Conservation (phyloP, 1,140 invertebrate species). For the Riptortus pedestris region DNA sequence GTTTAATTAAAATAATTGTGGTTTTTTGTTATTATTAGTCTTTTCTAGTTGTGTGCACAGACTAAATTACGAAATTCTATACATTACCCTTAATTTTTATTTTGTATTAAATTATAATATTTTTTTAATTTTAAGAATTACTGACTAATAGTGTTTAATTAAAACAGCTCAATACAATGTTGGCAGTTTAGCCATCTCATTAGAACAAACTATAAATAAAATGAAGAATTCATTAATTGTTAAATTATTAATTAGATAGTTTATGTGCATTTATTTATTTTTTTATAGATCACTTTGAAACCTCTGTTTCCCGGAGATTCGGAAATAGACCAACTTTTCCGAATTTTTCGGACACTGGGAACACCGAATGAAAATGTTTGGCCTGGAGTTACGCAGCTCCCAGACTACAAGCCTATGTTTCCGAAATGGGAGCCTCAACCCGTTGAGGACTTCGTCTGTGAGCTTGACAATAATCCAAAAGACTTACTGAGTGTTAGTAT, state of each 20-base stretch:
- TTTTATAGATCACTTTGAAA: slow-evolving; percentile 57
- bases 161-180: no score
- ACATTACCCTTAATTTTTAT: no score
- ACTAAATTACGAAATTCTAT: no score
- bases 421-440: slow-evolving; percentile 67
- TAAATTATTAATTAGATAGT: background rate
- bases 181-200: no score
- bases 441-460: slow-evolving; percentile 43
- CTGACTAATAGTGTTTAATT: no score
- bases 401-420: slow-evolving; percentile 81
- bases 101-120: no score
- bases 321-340: slow-evolving; percentile 93
- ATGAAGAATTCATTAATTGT: background rate
- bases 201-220: no score
- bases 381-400: slow-evolving; percentile 71
- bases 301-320: slow-evolving; percentile 88
- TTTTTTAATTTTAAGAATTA: no score
- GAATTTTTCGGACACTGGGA: slow-evolving; percentile 81
- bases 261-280: slow-evolving; percentile 6
- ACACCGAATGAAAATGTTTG: slow-evolving; percentile 77
- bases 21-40: no score
- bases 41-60: no score
- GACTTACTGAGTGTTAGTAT: slow-evolving; percentile 59
- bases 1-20: no score
- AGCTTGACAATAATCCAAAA: slow-evolving; percentile 46